phyloP scores from a whole-genome alignment of 2,888 invertebrate species.

The Caenorhabditis sp. region DNA sequence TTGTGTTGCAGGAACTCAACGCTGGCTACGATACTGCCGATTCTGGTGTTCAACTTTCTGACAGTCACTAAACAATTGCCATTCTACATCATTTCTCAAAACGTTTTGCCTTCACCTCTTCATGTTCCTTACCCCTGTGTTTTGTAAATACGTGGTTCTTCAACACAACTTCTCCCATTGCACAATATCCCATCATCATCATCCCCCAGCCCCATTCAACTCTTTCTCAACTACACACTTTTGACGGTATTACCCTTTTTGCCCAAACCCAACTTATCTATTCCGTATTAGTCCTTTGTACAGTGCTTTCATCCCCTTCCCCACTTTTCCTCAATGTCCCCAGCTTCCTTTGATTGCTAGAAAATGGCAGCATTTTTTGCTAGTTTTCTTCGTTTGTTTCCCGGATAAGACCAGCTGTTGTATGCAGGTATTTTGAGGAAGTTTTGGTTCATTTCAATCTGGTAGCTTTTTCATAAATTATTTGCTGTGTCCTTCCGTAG shows the following conservation, averaged over 20 bases:
- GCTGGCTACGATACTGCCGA: slow-evolving; percentile 77
- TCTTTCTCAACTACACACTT: slow-evolving; percentile 60
- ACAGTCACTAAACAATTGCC: slow-evolving; percentile 55
- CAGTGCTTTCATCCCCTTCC: slow-evolving; percentile 55
- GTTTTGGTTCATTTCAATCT: slow-evolving; percentile 26
- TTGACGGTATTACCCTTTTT: slow-evolving; percentile 48
- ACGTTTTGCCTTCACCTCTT: not conserved
- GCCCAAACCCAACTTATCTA: slow-evolving; percentile 16
- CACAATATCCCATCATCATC: slow-evolving; percentile 47
- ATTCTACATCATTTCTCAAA: not conserved
- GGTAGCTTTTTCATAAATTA: slow-evolving; percentile 43
- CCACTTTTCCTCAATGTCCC: not conserved
- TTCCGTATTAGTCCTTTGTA: slow-evolving; percentile 37
- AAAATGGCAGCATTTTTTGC: slow-evolving; percentile 45
- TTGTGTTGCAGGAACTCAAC: slow-evolving; percentile 69
- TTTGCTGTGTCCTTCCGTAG: not conserved
- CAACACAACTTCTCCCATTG: slow-evolving; percentile 39
- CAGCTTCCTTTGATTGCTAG: not conserved
- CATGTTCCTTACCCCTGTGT: slow-evolving; percentile 50
- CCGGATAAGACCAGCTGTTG: slow-evolving; percentile 1
- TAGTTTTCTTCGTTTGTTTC: slow-evolving; percentile 18
- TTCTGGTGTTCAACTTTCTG: slow-evolving; percentile 72
- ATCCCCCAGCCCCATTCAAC: slow-evolving; percentile 1
- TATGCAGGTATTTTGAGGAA: slow-evolving; percentile 3
- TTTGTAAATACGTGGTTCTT: slow-evolving; percentile 68